Percentiles rank a stretch among this genome's conserved stretches.
phyloP scores from a whole-genome alignment of 2,888 invertebrate species.

The Hirtodrosophila confusa region DNA sequence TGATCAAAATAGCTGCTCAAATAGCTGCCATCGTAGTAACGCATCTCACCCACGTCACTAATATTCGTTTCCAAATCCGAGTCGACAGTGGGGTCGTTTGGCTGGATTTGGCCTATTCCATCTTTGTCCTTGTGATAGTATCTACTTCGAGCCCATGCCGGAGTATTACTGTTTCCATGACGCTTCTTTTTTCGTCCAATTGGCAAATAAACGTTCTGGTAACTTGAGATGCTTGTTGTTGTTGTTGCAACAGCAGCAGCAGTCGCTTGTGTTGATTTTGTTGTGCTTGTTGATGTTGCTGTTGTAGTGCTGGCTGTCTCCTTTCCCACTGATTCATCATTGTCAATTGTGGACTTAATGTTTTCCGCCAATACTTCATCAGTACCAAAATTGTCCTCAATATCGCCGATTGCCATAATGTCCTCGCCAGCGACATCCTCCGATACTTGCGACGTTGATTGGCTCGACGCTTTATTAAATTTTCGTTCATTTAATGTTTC shows the following conservation, averaged over 20 bases:
- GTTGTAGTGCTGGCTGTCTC: constrained; percentile 10
- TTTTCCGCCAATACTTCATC: constrained; percentile 61
- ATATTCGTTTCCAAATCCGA: constrained; percentile 16
- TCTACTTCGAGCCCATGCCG: constrained; percentile 12
- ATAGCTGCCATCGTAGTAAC: constrained; percentile 49
- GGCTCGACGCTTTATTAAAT: constrained; percentile 73
- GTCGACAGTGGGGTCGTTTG: constrained; percentile 4
- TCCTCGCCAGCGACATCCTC: constrained; percentile 37
- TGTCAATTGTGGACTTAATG: constrained; percentile 59
- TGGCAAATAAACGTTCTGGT: constrained; percentile 14
- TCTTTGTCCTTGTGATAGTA: constrained; percentile 29
- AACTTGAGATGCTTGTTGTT: constrained; percentile 8
- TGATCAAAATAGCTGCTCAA: too few relatives aligned
- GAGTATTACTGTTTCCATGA: constrained; percentile 28
- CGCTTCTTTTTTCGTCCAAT: constrained; percentile 50
- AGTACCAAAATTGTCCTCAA: constrained; percentile 69
- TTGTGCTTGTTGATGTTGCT: constrained; percentile 11
- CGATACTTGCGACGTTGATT: constrained; percentile 38
- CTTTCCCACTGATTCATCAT: constrained; percentile 61
- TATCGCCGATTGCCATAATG: constrained; percentile 71
- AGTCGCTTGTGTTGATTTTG: constrained; percentile 4
- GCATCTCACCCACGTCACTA: constrained; percentile 54
- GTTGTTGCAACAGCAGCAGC: neutral
- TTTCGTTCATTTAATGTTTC: constrained; percentile 78
- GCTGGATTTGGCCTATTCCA: constrained; percentile 32